Percentiles rank a stretch among this genome's conserved stretches.
These are phyloP conservation scores for Epiblema foenella DNA, from an alignment of 2,888 invertebrate species.

Conservation along the genomic window DNA sequence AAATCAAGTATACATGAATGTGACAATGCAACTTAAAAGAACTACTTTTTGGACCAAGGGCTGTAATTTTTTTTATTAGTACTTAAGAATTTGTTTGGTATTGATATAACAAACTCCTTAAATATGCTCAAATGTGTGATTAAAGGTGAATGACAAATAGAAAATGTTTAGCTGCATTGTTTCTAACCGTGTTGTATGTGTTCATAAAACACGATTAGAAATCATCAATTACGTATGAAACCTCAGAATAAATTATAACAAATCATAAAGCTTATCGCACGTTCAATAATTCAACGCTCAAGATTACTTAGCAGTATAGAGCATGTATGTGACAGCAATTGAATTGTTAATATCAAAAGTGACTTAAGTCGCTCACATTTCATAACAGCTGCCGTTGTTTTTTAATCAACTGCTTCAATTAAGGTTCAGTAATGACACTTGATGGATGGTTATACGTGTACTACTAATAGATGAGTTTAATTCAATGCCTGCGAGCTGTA, in stretches of 20 bases:
- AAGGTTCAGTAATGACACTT: constrained; percentile 24
- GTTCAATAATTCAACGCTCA: constrained; percentile 18
- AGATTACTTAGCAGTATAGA: constrained; percentile 5
- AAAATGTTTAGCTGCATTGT: background rate
- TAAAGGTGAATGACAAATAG: too few relatives aligned
- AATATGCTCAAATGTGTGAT: too few relatives aligned
- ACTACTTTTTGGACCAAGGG: too few relatives aligned
- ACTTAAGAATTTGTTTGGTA: too few relatives aligned
- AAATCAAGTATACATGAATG: too few relatives aligned
- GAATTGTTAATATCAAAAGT: background rate
- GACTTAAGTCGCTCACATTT: background rate
- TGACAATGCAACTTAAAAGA: too few relatives aligned
- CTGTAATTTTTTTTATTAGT: too few relatives aligned
- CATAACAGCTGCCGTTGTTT: background rate
- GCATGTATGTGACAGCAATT: constrained; percentile 16
- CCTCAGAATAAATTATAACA: constrained; percentile 31
- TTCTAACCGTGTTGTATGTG: background rate
- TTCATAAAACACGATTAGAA: background rate
- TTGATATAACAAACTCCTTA: too few relatives aligned
- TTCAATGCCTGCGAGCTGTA: constrained; percentile 7
- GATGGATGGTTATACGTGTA: constrained; percentile 32
- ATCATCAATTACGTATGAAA: constrained; percentile 29
- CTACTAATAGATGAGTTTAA: constrained; percentile 36
- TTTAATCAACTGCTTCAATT: background rate
- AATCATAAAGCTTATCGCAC: constrained; percentile 14